Evolutionary conservation across 2,888 invertebrate genomes (phyloP).

Genomic region (Chelonus formosanus): DNA sequence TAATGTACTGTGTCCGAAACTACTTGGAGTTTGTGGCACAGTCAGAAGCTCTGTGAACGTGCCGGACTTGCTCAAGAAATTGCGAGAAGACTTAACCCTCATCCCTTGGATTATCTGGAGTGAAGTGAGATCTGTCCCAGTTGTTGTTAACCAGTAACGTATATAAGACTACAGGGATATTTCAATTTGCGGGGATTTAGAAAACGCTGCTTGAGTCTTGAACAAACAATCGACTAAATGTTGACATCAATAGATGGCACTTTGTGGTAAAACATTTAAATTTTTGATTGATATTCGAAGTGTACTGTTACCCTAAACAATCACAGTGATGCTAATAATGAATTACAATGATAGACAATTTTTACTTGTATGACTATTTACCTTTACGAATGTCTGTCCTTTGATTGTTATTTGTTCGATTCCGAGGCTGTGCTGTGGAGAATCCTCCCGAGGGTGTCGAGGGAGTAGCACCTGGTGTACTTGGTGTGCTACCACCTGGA

Average conservation of each 20-base stretch:
- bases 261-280: too few species aligned
- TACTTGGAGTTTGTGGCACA: too few species aligned
- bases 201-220: constrained; percentile 38
- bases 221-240: constrained; percentile 27
- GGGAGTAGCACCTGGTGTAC: constrained; percentile 67
- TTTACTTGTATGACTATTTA: constrained; percentile 45
- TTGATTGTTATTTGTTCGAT: constrained; percentile 58
- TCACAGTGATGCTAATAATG: too few species aligned
- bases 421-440: constrained; percentile 63
- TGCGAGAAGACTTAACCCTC: constrained; percentile 43
- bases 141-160: constrained; percentile 57
- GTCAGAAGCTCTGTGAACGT: constrained; percentile 34
- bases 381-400: constrained; percentile 70
- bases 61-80: constrained; percentile 45
- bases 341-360: too few species aligned
- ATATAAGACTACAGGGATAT: constrained; percentile 54
- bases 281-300: too few species aligned
- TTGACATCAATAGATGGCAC: constrained; percentile 4
- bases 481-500: constrained; percentile 71
- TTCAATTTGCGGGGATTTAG: constrained; percentile 58
- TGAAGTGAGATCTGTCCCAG: constrained; percentile 54
- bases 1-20: too few species aligned
- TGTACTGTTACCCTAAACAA: too few species aligned
- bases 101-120: constrained; percentile 48
- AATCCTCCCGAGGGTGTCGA: constrained; percentile 60